A percentile compares a stretch with the other conserved stretches of the same genome.
Conservation (phyloP, 2,113 vertebrate genomes). For the Hemicordylus capensis region DNA sequence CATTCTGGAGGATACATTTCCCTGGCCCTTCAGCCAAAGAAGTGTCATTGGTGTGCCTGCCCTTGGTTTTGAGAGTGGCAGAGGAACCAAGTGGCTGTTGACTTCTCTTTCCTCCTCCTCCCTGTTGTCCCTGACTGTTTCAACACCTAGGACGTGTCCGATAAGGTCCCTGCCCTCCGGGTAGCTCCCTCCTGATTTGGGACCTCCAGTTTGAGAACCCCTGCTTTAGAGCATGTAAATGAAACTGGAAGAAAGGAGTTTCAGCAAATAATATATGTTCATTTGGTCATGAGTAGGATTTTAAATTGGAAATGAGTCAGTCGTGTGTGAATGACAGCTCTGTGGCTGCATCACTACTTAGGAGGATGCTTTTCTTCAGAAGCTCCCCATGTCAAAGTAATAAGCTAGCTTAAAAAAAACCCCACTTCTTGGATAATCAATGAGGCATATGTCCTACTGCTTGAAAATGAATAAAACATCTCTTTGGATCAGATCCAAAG, state of each 20-base stretch:
- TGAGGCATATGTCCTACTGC: not conserved
- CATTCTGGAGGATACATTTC: too few relatives aligned
- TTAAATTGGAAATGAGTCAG: not conserved
- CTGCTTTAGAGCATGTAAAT: rapidly evolving
- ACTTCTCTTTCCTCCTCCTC: too few relatives aligned
- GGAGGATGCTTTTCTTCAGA: not conserved
- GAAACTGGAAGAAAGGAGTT: not conserved
- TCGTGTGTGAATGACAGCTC: not conserved
- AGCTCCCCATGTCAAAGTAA: not conserved
- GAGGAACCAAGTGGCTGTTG: too few relatives aligned
- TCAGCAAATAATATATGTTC: not conserved
- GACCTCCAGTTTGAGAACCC: too few relatives aligned
- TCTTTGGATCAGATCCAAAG: not conserved
- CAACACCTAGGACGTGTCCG: too few relatives aligned
- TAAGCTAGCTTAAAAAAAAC: not conserved
- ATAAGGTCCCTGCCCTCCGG: too few relatives aligned
- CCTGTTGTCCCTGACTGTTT: too few relatives aligned
- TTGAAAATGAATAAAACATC: not conserved
- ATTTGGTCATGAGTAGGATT: not conserved
- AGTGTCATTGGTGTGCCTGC: too few relatives aligned
- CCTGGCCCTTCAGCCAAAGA: too few relatives aligned
- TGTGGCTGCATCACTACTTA: not conserved
- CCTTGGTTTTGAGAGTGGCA: too few relatives aligned
- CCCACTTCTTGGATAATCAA: not conserved
- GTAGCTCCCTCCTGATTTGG: too few relatives aligned